Conservation (phyloP, 1,140 invertebrate species). For the Diorhabda carinulata region DNA sequence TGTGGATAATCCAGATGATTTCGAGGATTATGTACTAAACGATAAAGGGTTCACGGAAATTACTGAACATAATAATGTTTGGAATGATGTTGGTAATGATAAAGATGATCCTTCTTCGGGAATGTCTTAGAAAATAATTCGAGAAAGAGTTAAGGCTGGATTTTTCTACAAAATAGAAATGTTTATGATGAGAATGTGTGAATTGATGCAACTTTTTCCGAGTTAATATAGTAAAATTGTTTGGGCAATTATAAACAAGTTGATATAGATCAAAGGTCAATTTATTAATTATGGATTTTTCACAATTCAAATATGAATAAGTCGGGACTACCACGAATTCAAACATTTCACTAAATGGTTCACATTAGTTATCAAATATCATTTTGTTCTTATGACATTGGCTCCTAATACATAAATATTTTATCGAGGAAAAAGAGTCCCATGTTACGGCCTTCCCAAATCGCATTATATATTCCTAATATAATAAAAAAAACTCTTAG, state of each 20-base stretch:
- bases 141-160: background rate
- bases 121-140: constrained; percentile 48
- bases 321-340: no score
- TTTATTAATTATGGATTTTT: no score
- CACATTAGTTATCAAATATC: no score
- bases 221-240: no score
- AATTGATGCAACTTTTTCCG: background rate
- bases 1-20: constrained; percentile 39
- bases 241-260: no score
- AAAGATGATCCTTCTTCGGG: constrained; percentile 50
- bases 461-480: background rate
- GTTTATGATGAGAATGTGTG: constrained; percentile 11
- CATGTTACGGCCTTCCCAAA: no score
- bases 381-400: no score
- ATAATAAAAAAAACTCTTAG: background rate
- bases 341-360: no score
- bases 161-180: constrained; percentile 13
- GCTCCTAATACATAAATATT: no score
- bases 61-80: constrained; percentile 30
- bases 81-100: constrained; percentile 36
- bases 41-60: constrained; percentile 18
- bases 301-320: no score
- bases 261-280: no score
- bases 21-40: constrained; percentile 28
- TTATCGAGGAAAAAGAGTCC: no score